Evolutionary conservation across 2,113 vertebrate genomes (phyloP).

Genomic region (Sander vitreus): DNA sequence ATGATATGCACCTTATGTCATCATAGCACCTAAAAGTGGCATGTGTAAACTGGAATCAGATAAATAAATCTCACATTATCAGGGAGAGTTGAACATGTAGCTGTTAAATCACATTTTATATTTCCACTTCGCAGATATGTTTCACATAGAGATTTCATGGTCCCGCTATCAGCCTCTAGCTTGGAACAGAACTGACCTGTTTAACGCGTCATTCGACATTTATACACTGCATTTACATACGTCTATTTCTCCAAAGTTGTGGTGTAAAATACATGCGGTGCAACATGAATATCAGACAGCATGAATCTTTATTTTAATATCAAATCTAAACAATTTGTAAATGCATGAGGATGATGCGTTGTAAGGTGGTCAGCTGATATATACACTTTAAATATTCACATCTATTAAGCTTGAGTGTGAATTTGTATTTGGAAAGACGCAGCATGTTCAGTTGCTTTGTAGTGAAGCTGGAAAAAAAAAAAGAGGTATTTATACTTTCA

Average conservation of each 20-base stretch:
- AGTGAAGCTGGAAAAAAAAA: conserved; percentile 12
- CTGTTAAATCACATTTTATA: conserved; percentile 5
- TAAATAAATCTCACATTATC: conserved; percentile 25
- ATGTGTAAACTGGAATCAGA: conserved; percentile 15
- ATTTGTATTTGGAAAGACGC: conserved; percentile 28
- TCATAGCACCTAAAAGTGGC: neutral
- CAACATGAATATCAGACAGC: neutral
- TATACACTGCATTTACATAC: neutral
- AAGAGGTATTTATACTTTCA: conserved; percentile 45
- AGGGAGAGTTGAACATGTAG: conserved; percentile 8
- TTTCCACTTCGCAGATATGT: neutral
- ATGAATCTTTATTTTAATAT: conserved; percentile 64
- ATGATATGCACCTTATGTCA: conserved; percentile 30
- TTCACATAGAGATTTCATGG: conserved; percentile 17
- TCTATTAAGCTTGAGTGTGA: conserved; percentile 29
- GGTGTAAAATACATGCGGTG: neutral
- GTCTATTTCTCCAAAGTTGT: neutral
- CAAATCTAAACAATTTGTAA: conserved; percentile 67
- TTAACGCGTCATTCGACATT: conserved; percentile 6
- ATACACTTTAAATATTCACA: conserved; percentile 64
- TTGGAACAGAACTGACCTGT: neutral
- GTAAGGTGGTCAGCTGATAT: conserved; percentile 34
- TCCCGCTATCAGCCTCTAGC: neutral
- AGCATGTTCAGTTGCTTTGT: conserved; percentile 27
- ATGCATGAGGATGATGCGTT: conserved; percentile 21